Conservation (phyloP, 2,888 invertebrate genomes). For the Archips xylosteana region DNA sequence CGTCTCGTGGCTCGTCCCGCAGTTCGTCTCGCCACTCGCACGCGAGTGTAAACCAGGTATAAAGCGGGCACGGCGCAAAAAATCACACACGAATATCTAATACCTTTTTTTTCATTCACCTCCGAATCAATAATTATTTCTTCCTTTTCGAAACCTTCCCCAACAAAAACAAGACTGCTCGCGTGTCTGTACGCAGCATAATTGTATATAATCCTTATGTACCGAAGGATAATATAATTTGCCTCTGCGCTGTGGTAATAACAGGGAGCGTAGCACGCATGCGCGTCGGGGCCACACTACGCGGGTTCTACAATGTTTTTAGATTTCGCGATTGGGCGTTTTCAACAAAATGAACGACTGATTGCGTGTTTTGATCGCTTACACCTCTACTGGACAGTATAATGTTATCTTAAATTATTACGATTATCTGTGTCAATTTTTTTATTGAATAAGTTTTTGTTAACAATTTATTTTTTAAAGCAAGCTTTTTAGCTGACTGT, state of each 20-base stretch:
- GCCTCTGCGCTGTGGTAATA: constrained; percentile 75
- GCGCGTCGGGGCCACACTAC: constrained; percentile 60
- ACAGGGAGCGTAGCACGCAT: constrained; percentile 79
- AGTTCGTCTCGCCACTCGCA: too few relatives aligned
- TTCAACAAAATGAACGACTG: constrained; percentile 68
- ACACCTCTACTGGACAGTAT: constrained; percentile 53
- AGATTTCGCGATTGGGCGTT: too few relatives aligned
- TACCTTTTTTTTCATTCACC: not conserved
- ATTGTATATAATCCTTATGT: constrained; percentile 81
- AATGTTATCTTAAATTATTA: not conserved
- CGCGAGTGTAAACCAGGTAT: too few relatives aligned
- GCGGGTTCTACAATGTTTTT: constrained; percentile 24
- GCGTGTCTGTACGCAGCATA: constrained; percentile 71
- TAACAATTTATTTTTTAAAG: too few relatives aligned
- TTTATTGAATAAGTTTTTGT: too few relatives aligned
- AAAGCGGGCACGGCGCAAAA: too few relatives aligned
- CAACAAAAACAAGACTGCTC: constrained; percentile 51
- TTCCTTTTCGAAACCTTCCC: constrained; percentile 13
- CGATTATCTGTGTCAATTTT: too few relatives aligned
- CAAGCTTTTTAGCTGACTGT: too few relatives aligned
- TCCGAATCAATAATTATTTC: constrained; percentile 1
- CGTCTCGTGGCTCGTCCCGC: too few relatives aligned
- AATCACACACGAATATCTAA: not conserved
- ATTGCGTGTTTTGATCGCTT: constrained; percentile 75
- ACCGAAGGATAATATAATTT: constrained; percentile 76